Base-by-base conservation (phyloP, 2,797 vertebrate species). In the Tolypeutes matacus region DNA sequence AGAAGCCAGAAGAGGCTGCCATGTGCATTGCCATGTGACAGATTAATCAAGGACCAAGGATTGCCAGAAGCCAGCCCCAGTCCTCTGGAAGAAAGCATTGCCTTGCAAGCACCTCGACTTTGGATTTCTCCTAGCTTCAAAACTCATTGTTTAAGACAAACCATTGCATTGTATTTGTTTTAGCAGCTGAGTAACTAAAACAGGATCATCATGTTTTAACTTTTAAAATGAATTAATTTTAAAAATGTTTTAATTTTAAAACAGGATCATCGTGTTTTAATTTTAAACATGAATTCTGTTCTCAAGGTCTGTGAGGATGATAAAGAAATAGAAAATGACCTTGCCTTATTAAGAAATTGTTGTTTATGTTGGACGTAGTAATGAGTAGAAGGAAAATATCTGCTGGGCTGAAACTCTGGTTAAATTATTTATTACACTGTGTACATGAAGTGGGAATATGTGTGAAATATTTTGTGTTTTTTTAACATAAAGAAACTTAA, bases 351-450 rank as follows among this genome's bases (percentile, higher is more conserved):
- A 82, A 89, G 75, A 70, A 89, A 92, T 23, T 82, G 2, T n/a
- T 17, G 18, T 8, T 69, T 20, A 56, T 60, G 29, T 31, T 56
- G 27, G 34, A 82, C 39, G 25, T 76, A 42, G 15, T 70, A 46
- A 56, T 21, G 65, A 77, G 13, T 25, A n/a, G 20, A 53, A 14
- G 31, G 15, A 11, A 53, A 13, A 46, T 11, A 46, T 39, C 31
- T 76, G 42, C 58, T 27, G 53, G 65, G 34, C 11, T 89, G 80
- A 96, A 65, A 53, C 2, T 62, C 20, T 53, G 6, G 65, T 82
- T 76, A 81, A 53, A 94, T 94, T 81, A 89, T 82, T 82, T 86
- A 70, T 60, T 46, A 58, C 2, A 34, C 15, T 58, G 65, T 42
- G 81, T 46, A 29, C 34, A 29, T 29, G n/a, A 17, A 64, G 12